Conservation (phyloP, 1,140 invertebrate genomes). For the Eueides isabella region DNA sequence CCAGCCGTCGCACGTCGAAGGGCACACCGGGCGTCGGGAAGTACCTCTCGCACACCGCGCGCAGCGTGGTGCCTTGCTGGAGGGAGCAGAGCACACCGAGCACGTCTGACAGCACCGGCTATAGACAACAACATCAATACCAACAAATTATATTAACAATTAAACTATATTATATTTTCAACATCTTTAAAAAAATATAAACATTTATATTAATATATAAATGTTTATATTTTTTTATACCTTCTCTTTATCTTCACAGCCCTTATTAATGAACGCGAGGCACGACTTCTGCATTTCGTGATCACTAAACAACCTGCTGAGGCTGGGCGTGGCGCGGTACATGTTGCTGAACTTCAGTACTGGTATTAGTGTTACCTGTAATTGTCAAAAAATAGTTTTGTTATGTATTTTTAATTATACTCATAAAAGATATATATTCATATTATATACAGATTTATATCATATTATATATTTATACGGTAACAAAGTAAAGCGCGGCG, state of each 20-base stretch:
- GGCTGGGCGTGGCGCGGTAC: conserved; percentile 93
- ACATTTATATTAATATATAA: too few relatives aligned
- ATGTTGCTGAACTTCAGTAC: conserved; percentile 97
- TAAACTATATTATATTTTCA: too few relatives aligned
- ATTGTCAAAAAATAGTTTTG: neutral
- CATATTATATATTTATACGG: too few relatives aligned
- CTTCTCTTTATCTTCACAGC: conserved; percentile 57
- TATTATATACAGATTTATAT: too few relatives aligned
- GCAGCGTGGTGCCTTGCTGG: conserved; percentile 92
- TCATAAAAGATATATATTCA: too few relatives aligned
- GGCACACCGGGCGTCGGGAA: conserved; percentile 70
- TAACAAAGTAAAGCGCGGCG: too few relatives aligned
- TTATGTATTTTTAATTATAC: too few relatives aligned
- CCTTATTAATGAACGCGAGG: conserved; percentile 83
- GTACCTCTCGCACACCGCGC: conserved; percentile 90
- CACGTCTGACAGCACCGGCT: conserved; percentile 88
- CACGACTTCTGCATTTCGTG: conserved; percentile 88
- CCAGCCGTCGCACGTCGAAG: conserved; percentile 93
- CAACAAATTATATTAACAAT: too few relatives aligned
- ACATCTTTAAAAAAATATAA: too few relatives aligned
- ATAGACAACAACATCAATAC: neutral
- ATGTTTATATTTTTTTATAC: conserved; percentile 33
- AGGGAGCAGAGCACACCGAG: conserved; percentile 92
- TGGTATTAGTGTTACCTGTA: conserved; percentile 89
- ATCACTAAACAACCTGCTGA: conserved; percentile 88